Evolutionary conservation across 2,797 vertebrate genomes (phyloP).

Genomic region (Odontamblyopus lacepedii): DNA sequence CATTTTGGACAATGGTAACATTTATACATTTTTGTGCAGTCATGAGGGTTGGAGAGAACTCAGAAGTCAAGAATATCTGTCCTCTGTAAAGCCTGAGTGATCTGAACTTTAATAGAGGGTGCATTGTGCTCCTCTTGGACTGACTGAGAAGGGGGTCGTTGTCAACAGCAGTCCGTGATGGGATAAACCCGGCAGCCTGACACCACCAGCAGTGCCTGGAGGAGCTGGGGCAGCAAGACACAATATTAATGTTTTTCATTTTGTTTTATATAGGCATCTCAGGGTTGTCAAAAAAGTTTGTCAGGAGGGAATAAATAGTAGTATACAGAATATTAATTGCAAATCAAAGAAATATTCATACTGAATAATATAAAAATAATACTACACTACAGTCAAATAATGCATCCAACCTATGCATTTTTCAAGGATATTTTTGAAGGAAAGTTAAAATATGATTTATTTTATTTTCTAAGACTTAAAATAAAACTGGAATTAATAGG

Average conservation of each 20-base stretch:
- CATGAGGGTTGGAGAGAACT: constrained; percentile 3
- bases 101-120: constrained; percentile 53
- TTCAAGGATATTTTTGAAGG: too few relatives aligned
- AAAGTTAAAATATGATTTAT: too few relatives aligned
- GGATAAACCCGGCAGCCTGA: constrained; percentile 55
- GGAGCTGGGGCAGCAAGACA: constrained; percentile 13
- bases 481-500: too few relatives aligned
- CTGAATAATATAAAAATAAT: too few relatives aligned
- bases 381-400: too few relatives aligned
- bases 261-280: neutral
- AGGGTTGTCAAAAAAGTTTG: neutral
- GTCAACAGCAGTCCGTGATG: constrained; percentile 50
- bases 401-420: too few relatives aligned
- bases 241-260: neutral
- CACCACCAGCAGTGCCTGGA: constrained; percentile 53
- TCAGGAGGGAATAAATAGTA: neutral
- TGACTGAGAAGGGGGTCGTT: constrained; percentile 69
- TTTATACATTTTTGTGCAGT: neutral
- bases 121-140: constrained; percentile 61
- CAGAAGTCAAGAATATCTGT: constrained; percentile 18
- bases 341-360: neutral
- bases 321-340: neutral
- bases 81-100: constrained; percentile 24
- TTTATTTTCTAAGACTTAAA: too few relatives aligned
- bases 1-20: neutral